Evolutionary conservation across 1,140 invertebrate genomes (phyloP).

Genomic region (Drosophila parvula): DNA sequence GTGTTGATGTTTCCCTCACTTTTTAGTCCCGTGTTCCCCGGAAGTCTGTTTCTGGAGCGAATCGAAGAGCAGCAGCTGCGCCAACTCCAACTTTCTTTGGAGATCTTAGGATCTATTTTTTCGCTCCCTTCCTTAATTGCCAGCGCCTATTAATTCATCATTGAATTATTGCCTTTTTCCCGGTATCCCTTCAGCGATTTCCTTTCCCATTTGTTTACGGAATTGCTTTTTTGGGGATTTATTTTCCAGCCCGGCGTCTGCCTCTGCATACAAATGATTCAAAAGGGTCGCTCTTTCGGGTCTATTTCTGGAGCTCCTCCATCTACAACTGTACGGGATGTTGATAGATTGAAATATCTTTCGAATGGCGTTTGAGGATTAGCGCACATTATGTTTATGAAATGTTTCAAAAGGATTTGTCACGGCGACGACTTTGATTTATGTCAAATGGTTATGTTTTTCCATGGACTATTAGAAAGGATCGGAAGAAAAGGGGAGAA

Average conservation of each 20-base stretch:
- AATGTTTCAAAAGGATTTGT: constrained; percentile 74
- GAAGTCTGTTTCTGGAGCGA: constrained; percentile 68
- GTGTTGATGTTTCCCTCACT: constrained; percentile 59
- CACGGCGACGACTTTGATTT: constrained; percentile 39
- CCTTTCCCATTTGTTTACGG: constrained; percentile 42
- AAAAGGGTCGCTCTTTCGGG: constrained; percentile 14
- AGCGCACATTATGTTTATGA: constrained; percentile 69
- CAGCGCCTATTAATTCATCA: constrained; percentile 69
- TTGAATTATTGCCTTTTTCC: constrained; percentile 61
- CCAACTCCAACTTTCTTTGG: constrained; percentile 33
- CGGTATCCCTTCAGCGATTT: constrained; percentile 32
- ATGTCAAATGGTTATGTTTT: constrained; percentile 67
- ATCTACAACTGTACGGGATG: background rate
- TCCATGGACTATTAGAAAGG: constrained; percentile 23
- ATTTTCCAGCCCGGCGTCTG: constrained; percentile 33
- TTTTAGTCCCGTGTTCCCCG: constrained; percentile 59
- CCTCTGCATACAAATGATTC: constrained; percentile 35
- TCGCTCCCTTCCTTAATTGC: constrained; percentile 53
- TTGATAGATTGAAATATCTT: constrained; percentile 61
- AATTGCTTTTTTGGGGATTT: constrained; percentile 52
- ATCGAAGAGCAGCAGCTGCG: constrained; percentile 66
- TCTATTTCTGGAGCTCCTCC: constrained; percentile 30
- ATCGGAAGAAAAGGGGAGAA: constrained; percentile 7
- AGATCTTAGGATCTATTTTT: constrained; percentile 22
- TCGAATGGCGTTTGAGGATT: constrained; percentile 64